phyloP scores from a whole-genome alignment of 1,140 invertebrate species.

The Hetaerina americana region DNA sequence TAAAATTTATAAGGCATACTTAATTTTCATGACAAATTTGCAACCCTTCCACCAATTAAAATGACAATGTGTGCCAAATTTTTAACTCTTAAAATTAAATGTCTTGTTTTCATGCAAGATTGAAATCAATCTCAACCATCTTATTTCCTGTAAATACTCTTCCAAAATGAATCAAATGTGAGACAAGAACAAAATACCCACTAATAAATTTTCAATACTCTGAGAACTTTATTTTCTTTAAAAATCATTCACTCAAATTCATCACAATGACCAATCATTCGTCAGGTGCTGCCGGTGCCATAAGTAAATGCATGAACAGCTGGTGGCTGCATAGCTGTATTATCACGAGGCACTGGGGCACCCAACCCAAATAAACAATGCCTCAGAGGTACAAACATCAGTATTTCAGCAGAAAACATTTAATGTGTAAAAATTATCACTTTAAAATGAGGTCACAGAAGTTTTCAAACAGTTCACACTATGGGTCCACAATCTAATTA shows the following conservation, averaged over 20 bases:
- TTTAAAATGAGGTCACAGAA: neutral
- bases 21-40: too few relatives aligned
- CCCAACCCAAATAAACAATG: neutral
- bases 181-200: too few relatives aligned
- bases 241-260: neutral
- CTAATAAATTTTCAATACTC: too few relatives aligned
- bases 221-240: neutral
- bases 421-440: conserved; percentile 1
- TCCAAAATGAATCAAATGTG: too few relatives aligned
- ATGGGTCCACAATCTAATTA: neutral
- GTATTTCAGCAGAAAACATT: neutral
- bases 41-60: too few relatives aligned
- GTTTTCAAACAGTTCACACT: neutral
- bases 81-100: too few relatives aligned
- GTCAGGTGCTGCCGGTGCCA: neutral
- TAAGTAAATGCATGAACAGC: neutral
- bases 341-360: neutral
- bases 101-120: too few relatives aligned
- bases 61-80: too few relatives aligned
- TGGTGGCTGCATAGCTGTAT: neutral
- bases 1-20: too few relatives aligned
- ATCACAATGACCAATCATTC: neutral
- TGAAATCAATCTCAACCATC: too few relatives aligned
- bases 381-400: neutral
- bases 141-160: too few relatives aligned